Conservation (phyloP, 2,888 invertebrate species). For the Conomelus anceps region DNA sequence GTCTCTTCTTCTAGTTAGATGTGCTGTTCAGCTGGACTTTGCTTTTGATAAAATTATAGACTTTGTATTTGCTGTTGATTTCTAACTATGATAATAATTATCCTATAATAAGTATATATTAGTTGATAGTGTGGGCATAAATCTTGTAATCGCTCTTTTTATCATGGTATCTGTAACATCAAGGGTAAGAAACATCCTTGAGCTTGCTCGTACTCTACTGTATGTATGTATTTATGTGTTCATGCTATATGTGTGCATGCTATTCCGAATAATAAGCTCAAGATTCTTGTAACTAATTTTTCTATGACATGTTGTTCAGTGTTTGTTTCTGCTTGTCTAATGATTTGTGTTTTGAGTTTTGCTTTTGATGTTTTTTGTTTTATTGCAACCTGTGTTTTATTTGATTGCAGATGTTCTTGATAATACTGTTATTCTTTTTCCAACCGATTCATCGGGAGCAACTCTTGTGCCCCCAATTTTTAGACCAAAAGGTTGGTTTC, state of each 20-base stretch:
- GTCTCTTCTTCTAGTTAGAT: not conserved
- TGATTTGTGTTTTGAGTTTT: slow-evolving; percentile 25
- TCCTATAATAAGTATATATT: not conserved
- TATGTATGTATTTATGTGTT: not conserved
- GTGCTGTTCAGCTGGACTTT: not conserved
- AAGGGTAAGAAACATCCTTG: not conserved
- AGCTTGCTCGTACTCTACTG: not conserved
- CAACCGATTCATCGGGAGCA: slow-evolving; percentile 66
- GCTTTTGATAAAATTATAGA: not conserved
- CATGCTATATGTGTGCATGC: not conserved
- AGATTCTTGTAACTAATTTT: not conserved
- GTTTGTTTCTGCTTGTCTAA: slow-evolving; percentile 2
- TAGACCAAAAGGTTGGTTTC: slow-evolving; percentile 61
- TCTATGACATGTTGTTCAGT: not conserved
- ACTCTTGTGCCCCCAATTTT: slow-evolving; percentile 63
- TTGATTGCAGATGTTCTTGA: slow-evolving; percentile 64
- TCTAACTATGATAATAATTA: not conserved
- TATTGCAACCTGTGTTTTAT: slow-evolving; percentile 37
- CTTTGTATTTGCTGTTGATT: not conserved
- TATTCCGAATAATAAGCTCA: not conserved
- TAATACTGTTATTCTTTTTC: slow-evolving; percentile 65
- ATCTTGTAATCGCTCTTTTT: not conserved
- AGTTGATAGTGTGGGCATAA: not conserved
- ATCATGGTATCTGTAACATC: not conserved
- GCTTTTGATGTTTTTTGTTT: slow-evolving; percentile 30